These are phyloP conservation scores for Bombylius discolor DNA, from an alignment of 2,888 invertebrate species.

Conservation along the genomic window DNA sequence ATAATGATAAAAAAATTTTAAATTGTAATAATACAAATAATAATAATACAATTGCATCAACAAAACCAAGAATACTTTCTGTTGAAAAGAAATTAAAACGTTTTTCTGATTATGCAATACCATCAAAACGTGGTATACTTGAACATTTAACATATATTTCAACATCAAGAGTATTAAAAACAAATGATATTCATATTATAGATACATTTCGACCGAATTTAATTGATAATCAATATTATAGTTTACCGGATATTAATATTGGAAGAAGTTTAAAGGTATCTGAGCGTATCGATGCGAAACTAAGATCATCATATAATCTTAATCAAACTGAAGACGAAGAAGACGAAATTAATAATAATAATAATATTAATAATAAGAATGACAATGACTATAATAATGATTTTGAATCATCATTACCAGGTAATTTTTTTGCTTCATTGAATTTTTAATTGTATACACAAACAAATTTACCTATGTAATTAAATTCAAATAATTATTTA, in stretches of 20 bases:
- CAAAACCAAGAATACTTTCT: slow-evolving; percentile 36
- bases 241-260: slow-evolving; percentile 56
- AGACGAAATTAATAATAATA: background rate
- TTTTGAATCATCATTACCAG: background rate
- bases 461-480: background rate
- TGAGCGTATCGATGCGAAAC: slow-evolving; percentile 57
- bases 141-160: slow-evolving; percentile 20
- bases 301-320: slow-evolving; percentile 39
- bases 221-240: slow-evolving; percentile 55
- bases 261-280: slow-evolving; percentile 56
- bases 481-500: background rate
- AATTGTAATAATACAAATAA: too few species aligned
- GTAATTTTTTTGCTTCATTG: background rate
- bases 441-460: too few species aligned
- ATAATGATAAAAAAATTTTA: too few species aligned
- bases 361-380: background rate
- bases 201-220: slow-evolving; percentile 25
- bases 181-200: slow-evolving; percentile 10
- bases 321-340: slow-evolving; percentile 3
- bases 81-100: slow-evolving; percentile 32
- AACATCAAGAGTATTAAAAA: slow-evolving; percentile 15
- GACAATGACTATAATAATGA: too few species aligned
- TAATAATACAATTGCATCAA: slow-evolving; percentile 14
- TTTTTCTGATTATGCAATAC: slow-evolving; percentile 22
- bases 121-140: slow-evolving; percentile 16